These are phyloP conservation scores for Poeciliopsis turrubarensis DNA, from an alignment of 2,113 vertebrate species.

Conservation along the genomic window DNA sequence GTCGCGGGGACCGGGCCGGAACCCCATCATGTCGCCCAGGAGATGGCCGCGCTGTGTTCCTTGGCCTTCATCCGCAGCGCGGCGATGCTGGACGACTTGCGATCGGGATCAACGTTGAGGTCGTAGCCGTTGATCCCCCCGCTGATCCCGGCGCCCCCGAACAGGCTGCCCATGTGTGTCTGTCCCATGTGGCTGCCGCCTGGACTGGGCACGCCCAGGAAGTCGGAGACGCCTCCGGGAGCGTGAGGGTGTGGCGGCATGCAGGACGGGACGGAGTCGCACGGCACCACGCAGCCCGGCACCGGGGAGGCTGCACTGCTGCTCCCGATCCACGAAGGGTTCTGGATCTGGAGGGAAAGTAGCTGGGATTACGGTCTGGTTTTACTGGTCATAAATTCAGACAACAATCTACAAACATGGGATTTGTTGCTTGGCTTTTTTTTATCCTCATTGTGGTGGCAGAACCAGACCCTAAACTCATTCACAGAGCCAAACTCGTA, in stretches of 20 bases:
- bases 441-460: no score
- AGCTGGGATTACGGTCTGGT: background rate
- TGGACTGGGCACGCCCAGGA: constrained; percentile 87
- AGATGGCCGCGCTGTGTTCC: constrained; percentile 97
- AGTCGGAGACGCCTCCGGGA: constrained; percentile 86
- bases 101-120: constrained; percentile 92
- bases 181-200: constrained; percentile 89
- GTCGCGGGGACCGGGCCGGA: constrained; percentile 16
- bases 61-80: constrained; percentile 96
- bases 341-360: constrained; percentile 87
- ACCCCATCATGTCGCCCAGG: constrained; percentile 92
- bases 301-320: constrained; percentile 88
- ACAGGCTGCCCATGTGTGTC: constrained; percentile 93
- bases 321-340: constrained; percentile 91
- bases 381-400: background rate
- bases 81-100: constrained; percentile 96
- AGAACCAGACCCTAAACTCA: no score
- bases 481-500: no score
- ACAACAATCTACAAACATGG: no score
- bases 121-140: constrained; percentile 92
- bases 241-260: constrained; percentile 92
- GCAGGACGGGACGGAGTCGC: constrained; percentile 91
- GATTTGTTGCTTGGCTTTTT: no score
- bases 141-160: constrained; percentile 85
- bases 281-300: constrained; percentile 91